Evolutionary conservation across 2,888 invertebrate genomes (phyloP), one percentile per base, ranked within the genome.

Genomic region (Sisyra terminalis): DNA sequence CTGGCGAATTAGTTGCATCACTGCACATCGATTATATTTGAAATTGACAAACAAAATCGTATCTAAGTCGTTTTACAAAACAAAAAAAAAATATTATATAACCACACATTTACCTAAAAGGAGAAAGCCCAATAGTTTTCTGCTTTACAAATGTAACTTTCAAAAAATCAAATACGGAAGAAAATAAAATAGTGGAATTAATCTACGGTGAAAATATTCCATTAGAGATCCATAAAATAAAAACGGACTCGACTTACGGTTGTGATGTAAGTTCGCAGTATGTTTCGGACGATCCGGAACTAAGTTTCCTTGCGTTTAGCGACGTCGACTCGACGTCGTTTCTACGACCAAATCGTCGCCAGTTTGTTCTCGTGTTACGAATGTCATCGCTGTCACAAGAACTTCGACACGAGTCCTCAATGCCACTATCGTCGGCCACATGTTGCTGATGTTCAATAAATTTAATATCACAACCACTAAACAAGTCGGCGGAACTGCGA

Each of bases 221-320:
- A 31, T 13, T 31, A 16, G 11, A 32, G 18, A 39, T 8, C 10
- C 42, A 43, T 16, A 30, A 43, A 47, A 45, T 43, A 39, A 30
- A 31, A 31, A 31, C 31, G n/a, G n/a, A 11, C 31, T 31, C 36
- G 24, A 47, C 47, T 47, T 36, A 47, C 47, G 46, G 44, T 47
- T 47, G 42, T 34, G 47, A 45, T 40, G 49, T 43, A 14, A 48
- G 40, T 18, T 45, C 39, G 30, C 46, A 50, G 24, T 50, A 51
- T 1, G 53, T 45, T 39, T 59, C 58, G 8, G 54, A 38, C 13
- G 44, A 53, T 40, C 54, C 53, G n/a, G 55, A 50, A 48, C 62
- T 62, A 30, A 63, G 48, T 50, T 59, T 61, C 49, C 62, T 54
- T 39, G 55, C 54, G 46, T 60, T 62, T n/a, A n/a, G 47, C 61